Percentiles rank a stretch among this genome's conserved stretches.
Conservation (phyloP, 2,888 invertebrate genomes). For the Rhagonycha lutea region DNA sequence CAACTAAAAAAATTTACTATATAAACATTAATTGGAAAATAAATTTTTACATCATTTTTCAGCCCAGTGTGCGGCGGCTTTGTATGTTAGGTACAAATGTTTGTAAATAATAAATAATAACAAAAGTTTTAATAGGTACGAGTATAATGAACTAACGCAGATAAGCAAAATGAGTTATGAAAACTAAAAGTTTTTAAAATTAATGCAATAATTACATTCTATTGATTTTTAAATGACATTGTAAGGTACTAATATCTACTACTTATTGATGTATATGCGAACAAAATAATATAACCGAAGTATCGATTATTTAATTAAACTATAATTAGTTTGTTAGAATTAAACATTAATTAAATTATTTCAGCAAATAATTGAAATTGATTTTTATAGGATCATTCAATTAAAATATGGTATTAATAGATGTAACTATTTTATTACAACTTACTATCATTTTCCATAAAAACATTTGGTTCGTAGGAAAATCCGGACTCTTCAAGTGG, state of each 20-base stretch:
- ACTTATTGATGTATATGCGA: conserved; percentile 3
- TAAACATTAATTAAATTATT: background rate
- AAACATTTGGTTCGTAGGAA: conserved; percentile 80
- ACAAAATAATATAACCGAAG: background rate
- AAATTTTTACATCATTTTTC: too few species aligned
- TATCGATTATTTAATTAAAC: conserved; percentile 6
- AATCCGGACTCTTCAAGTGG: conserved; percentile 78
- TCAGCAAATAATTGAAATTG: background rate
- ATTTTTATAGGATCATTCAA: background rate
- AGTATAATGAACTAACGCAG: background rate
- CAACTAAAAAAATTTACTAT: too few species aligned
- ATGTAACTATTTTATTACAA: conserved; percentile 32
- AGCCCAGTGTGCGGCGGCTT: too few species aligned
- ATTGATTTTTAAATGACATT: background rate
- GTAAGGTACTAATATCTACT: conserved; percentile 9
- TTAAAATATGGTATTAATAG: background rate
- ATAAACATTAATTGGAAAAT: too few species aligned
- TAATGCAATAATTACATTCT: background rate
- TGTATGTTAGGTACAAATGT: background rate
- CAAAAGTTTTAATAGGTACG: background rate
- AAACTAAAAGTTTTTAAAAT: background rate
- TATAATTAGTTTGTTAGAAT: conserved; percentile 5
- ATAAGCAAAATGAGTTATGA: background rate
- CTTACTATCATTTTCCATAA: conserved; percentile 86
- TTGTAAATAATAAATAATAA: background rate